phyloP scores from a whole-genome alignment of 2,797 vertebrate genomes.

The Trachurus trachurus region DNA sequence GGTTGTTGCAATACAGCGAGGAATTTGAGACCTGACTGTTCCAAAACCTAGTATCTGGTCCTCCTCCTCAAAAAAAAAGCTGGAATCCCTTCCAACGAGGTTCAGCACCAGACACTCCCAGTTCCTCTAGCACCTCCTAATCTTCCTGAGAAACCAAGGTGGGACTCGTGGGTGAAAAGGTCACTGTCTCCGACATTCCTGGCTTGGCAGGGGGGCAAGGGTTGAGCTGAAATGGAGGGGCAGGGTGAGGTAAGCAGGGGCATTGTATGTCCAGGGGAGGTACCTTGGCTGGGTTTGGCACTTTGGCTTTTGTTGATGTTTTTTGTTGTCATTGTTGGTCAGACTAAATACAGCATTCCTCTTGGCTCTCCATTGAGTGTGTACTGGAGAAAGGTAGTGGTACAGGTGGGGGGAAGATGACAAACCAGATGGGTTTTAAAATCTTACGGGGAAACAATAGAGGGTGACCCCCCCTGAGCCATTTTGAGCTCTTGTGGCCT shows the following conservation, averaged over 20 bases:
- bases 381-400: conserved; percentile 61
- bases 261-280: conserved; percentile 83
- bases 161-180: conserved; percentile 76
- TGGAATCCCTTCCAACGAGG: conserved; percentile 44
- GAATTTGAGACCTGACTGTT: conserved; percentile 72
- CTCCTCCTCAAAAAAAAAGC: conserved; percentile 38
- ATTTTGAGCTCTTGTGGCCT: conserved; percentile 49
- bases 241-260: conserved; percentile 74
- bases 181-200: conserved; percentile 77
- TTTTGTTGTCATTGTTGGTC: conserved; percentile 85
- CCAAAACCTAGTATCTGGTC: conserved; percentile 63
- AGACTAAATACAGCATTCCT: conserved; percentile 80
- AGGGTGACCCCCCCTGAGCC: conserved; percentile 60
- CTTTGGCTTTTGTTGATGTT: conserved; percentile 72
- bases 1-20: conserved; percentile 70
- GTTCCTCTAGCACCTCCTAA: conserved; percentile 75
- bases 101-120: conserved; percentile 62
- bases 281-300: conserved; percentile 76
- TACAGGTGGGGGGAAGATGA: conserved; percentile 53
- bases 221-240: conserved; percentile 74
- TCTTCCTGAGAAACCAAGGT: conserved; percentile 85
- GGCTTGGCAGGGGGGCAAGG: conserved; percentile 81
- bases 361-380: conserved; percentile 46
- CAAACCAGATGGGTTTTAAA: conserved; percentile 71
- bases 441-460: conserved; percentile 77